Evolutionary conservation across 64 coral and sea anemone species (phyloP), one percentile per base, ranked within the genome.

Genomic region (Porites lutea): DNA sequence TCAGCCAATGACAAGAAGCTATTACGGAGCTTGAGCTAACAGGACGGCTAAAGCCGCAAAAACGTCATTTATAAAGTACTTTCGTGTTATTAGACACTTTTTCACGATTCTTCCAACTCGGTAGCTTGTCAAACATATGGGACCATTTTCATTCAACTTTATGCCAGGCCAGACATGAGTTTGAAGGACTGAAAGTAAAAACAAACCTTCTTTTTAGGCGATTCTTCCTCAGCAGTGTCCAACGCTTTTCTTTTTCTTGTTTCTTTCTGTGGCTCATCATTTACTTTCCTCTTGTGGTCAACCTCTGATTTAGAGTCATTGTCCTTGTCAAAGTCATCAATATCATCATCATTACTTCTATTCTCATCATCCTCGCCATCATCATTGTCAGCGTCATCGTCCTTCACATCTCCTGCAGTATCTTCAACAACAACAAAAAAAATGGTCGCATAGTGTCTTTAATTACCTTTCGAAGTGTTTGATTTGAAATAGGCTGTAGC

Each of bases 191-290:
- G 13, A 37, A 37, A 37, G 1, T 37, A 37, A 37, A 37, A 37
- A 37, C 27, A 37, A 37, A 82, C 59, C 71, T 74, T 89, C 18
- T 87, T 72, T 16, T 23, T 77, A 14, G 63, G 74, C 27, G 71
- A 69, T 44, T 66, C 79, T 14, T 89, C 43, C 61, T 18, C 66
- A 64, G 14, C 58, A 52, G 1, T 3, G n/a, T 85, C 78, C 11
- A 11, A 58, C 2, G 13, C 47, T 89, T 94, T 94, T 21, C 92
- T 87, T 44, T 94, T 94, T 49, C 70, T 66, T 27, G 16, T 59
- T 58, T 27, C 65, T 45, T 54, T 70, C 18, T 7, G 67, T 48
- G 4, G 80, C 1, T 47, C 3, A 4, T 19, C 66, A 15, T 66
- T 66, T 18, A 49, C n/a, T 44, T 37, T 37, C 50, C 66, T 83